Percentiles rank a stretch among this genome's conserved stretches.
These are phyloP conservation scores for Lepidonotus clava DNA, from an alignment of 2,888 invertebrate species.

Conservation along the genomic window DNA sequence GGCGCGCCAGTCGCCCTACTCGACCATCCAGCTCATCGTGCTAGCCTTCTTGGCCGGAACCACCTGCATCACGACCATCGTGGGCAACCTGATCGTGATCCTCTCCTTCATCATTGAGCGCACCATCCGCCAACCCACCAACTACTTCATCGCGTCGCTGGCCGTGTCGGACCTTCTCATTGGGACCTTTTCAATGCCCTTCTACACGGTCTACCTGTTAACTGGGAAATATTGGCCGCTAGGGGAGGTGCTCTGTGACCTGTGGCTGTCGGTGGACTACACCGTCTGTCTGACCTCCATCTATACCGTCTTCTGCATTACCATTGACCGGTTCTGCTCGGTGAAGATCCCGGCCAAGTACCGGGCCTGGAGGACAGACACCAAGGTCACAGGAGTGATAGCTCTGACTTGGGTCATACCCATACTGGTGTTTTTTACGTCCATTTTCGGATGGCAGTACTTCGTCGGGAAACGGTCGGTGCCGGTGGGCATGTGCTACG, in stretches of 20 bases:
- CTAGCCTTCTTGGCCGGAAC: conserved; percentile 92
- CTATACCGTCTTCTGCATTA: conserved; percentile 98
- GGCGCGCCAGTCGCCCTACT: conserved; percentile 82
- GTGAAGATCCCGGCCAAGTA: conserved; percentile 99
- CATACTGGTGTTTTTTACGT: conserved; percentile 96
- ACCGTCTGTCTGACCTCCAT: conserved; percentile 97
- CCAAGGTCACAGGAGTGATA: conserved; percentile 90
- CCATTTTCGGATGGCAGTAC: conserved; percentile 99
- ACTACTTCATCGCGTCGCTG: conserved; percentile 99
- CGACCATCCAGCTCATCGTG: conserved; percentile 92
- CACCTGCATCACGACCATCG: conserved; percentile 94
- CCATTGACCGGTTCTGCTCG: conserved; percentile 98
- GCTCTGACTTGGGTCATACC: conserved; percentile 98
- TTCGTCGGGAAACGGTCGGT: conserved; percentile 96
- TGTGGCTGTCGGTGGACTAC: conserved; percentile 99
- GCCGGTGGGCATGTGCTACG: conserved; percentile 93
- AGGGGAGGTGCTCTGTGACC: conserved; percentile 96
- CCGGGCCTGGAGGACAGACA: conserved; percentile 97
- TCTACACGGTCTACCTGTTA: conserved; percentile 98
- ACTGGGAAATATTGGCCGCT: conserved; percentile 96
- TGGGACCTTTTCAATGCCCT: conserved; percentile 98
- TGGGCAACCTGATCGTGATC: conserved; percentile 96
- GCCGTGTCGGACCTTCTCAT: conserved; percentile 98
- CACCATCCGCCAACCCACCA: conserved; percentile 95
- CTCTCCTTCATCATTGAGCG: conserved; percentile 96